Percentiles rank a stretch among this genome's conserved stretches.
phyloP scores from a whole-genome alignment of 2,888 invertebrate genomes.

The Eudasyphora cyanicolor region DNA sequence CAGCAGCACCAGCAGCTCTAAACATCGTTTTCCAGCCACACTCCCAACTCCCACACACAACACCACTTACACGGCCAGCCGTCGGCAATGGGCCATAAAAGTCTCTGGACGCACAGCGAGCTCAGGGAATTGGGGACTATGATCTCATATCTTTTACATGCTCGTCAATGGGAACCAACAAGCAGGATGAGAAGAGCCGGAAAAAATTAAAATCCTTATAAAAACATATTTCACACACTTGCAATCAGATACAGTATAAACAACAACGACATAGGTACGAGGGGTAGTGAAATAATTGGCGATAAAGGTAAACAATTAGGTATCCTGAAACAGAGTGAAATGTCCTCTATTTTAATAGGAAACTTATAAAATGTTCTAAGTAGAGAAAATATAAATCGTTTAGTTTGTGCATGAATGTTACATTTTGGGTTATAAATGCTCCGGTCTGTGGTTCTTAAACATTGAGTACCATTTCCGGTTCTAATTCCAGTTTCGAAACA shows the following conservation, averaged over 20 bases:
- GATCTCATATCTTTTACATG: constrained; percentile 77
- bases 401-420: no score
- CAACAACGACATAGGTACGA: neutral
- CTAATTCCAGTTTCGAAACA: no score
- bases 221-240: constrained; percentile 72
- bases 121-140: constrained; percentile 75
- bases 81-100: constrained; percentile 63
- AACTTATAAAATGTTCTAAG: no score
- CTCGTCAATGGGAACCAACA: constrained; percentile 57
- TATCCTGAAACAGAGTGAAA: no score
- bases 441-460: no score
- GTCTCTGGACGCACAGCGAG: constrained; percentile 70
- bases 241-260: constrained; percentile 1
- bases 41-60: constrained; percentile 31
- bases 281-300: neutral
- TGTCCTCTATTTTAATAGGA: no score
- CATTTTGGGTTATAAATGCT: no score
- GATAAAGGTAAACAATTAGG: no score
- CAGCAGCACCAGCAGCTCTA: constrained; percentile 10
- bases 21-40: neutral
- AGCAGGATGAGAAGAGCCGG: constrained; percentile 20
- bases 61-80: constrained; percentile 58
- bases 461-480: no score
- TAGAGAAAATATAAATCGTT: no score
- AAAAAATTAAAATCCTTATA: constrained; percentile 74